A percentile compares a stretch with the other conserved stretches of the same genome.
Conservation (phyloP, 1,140 invertebrate genomes). For the Drosophila mayri region DNA sequence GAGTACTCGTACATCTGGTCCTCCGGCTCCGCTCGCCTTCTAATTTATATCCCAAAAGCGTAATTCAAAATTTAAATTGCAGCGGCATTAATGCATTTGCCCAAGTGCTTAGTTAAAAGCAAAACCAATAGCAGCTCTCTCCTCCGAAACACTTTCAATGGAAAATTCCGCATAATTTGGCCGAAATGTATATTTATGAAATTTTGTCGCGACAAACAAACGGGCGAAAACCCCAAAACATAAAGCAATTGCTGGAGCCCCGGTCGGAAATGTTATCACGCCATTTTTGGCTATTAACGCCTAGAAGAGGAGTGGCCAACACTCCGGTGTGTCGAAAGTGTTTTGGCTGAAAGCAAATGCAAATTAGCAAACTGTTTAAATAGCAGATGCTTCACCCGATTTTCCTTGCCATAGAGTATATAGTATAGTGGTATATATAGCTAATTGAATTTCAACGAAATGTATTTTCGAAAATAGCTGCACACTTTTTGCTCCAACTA, state of each 20-base stretch:
- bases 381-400: constrained; percentile 42
- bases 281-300: constrained; percentile 57
- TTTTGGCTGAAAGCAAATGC: constrained; percentile 71
- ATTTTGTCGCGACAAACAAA: constrained; percentile 56
- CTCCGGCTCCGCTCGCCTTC: constrained; percentile 19
- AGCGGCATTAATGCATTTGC: constrained; percentile 65
- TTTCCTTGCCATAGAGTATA: not conserved
- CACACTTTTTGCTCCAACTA: constrained; percentile 20
- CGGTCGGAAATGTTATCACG: constrained; percentile 25
- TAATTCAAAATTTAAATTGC: constrained; percentile 78
- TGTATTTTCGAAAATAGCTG: constrained; percentile 39
- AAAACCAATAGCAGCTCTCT: constrained; percentile 22
- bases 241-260: constrained; percentile 8
- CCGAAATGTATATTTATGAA: constrained; percentile 77
- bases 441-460: constrained; percentile 59
- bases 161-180: constrained; percentile 68
- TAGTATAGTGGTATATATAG: not conserved
- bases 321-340: constrained; percentile 45
- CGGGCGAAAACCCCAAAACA: constrained; percentile 3
- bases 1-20: constrained; percentile 42
- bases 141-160: constrained; percentile 42
- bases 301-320: constrained; percentile 11
- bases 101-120: constrained; percentile 66
- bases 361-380: constrained; percentile 78
- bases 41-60: constrained; percentile 70